Evolutionary conservation across 1,140 invertebrate genomes (phyloP), one percentile per base, ranked within the genome.

Genomic region (Sycobia sp.): DNA sequence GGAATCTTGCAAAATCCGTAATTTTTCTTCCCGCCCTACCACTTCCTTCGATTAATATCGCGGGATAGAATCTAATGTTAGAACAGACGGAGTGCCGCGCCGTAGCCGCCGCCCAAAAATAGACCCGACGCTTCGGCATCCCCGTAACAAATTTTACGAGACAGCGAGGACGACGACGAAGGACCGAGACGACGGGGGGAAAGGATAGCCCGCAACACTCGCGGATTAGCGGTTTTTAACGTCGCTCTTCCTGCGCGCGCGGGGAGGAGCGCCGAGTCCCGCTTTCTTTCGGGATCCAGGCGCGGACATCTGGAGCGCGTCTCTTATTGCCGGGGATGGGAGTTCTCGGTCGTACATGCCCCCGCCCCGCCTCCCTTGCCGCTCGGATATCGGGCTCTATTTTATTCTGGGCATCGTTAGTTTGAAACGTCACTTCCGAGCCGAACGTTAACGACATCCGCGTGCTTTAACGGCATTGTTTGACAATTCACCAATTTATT

Each of bases 201-300:
- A 32, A 44, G 32, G 50, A 62, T 46, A 62, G 59, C 54, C 55
- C 32, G 22, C 44, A 70, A 73, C 68, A 71, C 68, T 69, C 66
- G 69, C 51, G 73, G 76, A 80, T 80, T 80, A 78, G 76, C 73
- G 71, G 74, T 73, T 77, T n/a, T 80, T 75, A 78, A 77, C 71
- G 73, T 69, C 67, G 68, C 65, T 71, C 70, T 75, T 75, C 70
- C 72, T 70, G 73, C 61, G 59, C 64, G 47, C 23, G 2, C n/a
- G 61, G 49, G 41, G 49, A 54, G 20, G 8, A 16, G 50, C 3
- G 23, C 13, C 4, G 7, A 38, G 22, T 66, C 69, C 67, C 58
- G 73, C 75, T 68, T 76, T 77, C 71, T 69, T n/a, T 75, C 69
- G 66, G 71, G 70, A 73, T 63, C 66, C 32, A 63, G 53, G 46